Evolutionary conservation across 2,113 vertebrate species (phyloP).

Genomic region (Uria aalge): DNA sequence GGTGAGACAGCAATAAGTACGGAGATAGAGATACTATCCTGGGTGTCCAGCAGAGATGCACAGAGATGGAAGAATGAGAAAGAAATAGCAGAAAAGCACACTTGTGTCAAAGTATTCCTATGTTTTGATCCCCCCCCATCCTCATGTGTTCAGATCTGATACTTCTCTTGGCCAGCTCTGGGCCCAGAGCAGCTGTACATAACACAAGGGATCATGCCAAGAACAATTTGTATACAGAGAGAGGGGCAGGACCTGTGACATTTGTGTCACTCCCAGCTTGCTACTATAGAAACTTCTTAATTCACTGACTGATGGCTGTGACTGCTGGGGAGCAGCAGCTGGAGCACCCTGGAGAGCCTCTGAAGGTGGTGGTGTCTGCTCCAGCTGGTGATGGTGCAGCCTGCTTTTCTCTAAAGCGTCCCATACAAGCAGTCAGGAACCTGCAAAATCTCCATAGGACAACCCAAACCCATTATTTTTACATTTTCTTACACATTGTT

Average conservation of each 20-base stretch:
- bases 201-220: accelerated
- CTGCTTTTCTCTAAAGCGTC: neutral
- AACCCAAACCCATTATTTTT: neutral
- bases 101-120: neutral
- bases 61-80: neutral
- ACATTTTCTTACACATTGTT: neutral
- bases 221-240: neutral
- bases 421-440: neutral
- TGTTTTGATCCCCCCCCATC: neutral
- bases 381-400: neutral
- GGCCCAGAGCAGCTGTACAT: neutral
- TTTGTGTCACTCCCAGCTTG: neutral
- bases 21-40: neutral
- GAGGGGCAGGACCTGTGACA: neutral
- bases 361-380: neutral
- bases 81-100: neutral
- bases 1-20: neutral
- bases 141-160: neutral
- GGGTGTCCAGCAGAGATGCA: neutral
- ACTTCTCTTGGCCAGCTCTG: neutral
- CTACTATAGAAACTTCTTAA: neutral
- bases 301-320: neutral
- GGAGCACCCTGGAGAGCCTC: neutral
- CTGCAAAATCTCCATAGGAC: neutral
- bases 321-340: neutral